phyloP scores from a whole-genome alignment of 2,888 invertebrate genomes.

The Charanyca ferruginea region DNA sequence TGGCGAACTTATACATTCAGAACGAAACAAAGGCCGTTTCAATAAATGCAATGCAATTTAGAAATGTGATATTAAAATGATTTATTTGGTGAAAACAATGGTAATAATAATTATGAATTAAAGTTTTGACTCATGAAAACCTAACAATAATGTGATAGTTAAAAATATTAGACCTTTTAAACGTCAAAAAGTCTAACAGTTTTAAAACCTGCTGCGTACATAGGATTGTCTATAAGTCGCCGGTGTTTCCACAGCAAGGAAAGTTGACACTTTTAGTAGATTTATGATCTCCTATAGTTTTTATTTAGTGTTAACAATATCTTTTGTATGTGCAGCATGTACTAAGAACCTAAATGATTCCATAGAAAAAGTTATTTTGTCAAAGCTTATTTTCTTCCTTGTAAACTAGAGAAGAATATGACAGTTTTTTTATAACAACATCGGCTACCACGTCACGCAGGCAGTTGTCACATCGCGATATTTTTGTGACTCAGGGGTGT shows the following conservation, averaged over 20 bases:
- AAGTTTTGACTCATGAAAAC: neutral
- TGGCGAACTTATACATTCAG: neutral
- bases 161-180: too few species aligned
- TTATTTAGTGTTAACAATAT: neutral
- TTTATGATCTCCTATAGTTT: neutral
- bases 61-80: neutral
- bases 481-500: constrained; percentile 91
- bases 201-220: constrained; percentile 10
- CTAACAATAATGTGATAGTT: too few species aligned
- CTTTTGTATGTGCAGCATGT: neutral
- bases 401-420: constrained; percentile 24
- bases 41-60: neutral
- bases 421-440: constrained; percentile 73
- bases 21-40: constrained; percentile 28
- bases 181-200: too few species aligned
- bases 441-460: constrained; percentile 90
- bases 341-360: neutral
- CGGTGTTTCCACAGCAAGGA: constrained; percentile 21
- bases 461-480: constrained; percentile 90
- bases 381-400: neutral
- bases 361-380: neutral
- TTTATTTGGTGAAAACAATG: neutral
- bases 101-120: neutral
- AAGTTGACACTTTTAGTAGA: constrained; percentile 12
- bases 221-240: constrained; percentile 11